Evolutionary conservation across 2,113 vertebrate species (phyloP), one percentile per base, ranked within the genome.

Genomic region (Psilopogon haemacephalus): DNA sequence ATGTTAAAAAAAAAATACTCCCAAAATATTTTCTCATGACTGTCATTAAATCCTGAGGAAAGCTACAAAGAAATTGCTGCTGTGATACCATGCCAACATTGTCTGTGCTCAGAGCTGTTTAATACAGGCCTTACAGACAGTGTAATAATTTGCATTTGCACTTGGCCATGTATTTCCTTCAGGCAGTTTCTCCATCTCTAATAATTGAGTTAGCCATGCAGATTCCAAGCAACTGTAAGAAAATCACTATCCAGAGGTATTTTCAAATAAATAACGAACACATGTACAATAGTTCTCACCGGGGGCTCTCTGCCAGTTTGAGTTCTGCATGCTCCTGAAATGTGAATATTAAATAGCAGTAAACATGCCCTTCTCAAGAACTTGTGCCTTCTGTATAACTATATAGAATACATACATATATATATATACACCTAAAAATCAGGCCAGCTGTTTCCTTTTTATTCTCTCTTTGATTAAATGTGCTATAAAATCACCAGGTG

Each of bases 401-500:
- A 64, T 50, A 50, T 50, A 50, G 20, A 48, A 44, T 50, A 50
- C 24, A 7, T 37, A 72, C 12, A n/a, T 73, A 11, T 18, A 56
- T 37, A 48, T 24, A 12, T 37, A 69, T 14, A n/a, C 70, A 9
- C 16, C 52, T 37, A 93, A 92, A 83, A 15, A 15, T 83, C 64
- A 60, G 33, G 54, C 55, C 75, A 87, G 56, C 78, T 92, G 84
- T 83, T 94, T n/a, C 11, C 37, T 86, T 68, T 84, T 84, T 86
- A 81, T 90, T 86, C 18, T 75, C 8, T 33, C n/a, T 92, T 91
- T n/a, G 37, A 81, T 91, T 95, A 93, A 87, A 94, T 77, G 8
- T 75, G 42, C 23, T 73, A 32, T 84, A 67, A 88, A 75, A 69
- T 54, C 69, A 56, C 11, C 33, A 26, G 20, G 70, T 63, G 83